Evolutionary conservation across 2,113 vertebrate genomes (phyloP).

Genomic region (Brachirus orientalis): DNA sequence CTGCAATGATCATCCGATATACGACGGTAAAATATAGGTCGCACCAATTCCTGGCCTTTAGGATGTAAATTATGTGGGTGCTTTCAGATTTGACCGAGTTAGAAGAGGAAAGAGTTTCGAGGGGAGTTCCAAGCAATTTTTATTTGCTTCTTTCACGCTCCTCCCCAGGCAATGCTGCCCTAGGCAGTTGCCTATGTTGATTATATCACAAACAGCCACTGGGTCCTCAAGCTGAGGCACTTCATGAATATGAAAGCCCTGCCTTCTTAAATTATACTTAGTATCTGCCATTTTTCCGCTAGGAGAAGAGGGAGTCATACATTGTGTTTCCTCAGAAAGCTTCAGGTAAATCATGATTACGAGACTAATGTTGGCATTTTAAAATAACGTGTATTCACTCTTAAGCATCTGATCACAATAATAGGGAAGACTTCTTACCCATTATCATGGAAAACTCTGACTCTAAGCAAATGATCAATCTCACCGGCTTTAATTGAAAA

Average conservation of each 20-base stretch:
- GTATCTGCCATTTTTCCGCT: conserved; percentile 42
- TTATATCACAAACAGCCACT: conserved; percentile 23
- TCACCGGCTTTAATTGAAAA: conserved; percentile 55
- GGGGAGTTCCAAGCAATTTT: background rate
- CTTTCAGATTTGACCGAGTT: conserved; percentile 2
- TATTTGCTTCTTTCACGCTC: background rate
- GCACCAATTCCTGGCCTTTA: background rate
- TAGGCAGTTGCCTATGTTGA: conserved; percentile 17
- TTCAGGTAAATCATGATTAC: conserved; percentile 47
- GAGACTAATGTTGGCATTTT: conserved; percentile 41
- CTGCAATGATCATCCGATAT: background rate
- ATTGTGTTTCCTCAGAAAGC: conserved; percentile 39
- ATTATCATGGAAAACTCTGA: conserved; percentile 23
- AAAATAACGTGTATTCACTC: conserved; percentile 26
- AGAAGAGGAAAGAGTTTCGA: background rate
- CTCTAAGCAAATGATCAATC: conserved; percentile 35
- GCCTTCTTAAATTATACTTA: conserved; percentile 39
- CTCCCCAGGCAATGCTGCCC: conserved; percentile 4
- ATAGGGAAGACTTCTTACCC: background rate
- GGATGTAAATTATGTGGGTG: background rate
- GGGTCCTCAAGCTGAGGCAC: conserved; percentile 20
- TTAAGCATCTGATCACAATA: conserved; percentile 9
- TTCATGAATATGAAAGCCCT: conserved; percentile 48
- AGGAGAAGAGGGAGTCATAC: conserved; percentile 23
- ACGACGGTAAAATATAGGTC: no score